phyloP scores from a whole-genome alignment of 2,113 vertebrate genomes.

The Siphamia tubifer region DNA sequence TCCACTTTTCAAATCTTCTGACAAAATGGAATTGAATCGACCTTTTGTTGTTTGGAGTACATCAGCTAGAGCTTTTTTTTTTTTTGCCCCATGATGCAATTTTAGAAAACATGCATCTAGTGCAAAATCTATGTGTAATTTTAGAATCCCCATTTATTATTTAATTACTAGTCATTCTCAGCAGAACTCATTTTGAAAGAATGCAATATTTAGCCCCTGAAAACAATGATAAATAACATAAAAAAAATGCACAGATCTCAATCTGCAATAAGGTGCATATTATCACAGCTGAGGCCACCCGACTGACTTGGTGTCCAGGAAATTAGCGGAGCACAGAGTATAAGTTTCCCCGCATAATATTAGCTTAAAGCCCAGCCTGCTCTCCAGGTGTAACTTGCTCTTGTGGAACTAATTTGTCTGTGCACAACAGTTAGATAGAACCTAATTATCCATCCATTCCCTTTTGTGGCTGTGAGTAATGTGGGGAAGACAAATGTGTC shows the following conservation, averaged over 20 bases:
- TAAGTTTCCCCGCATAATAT: conserved; percentile 61
- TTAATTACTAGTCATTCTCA: too few relatives aligned
- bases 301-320: conserved; percentile 49
- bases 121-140: too few relatives aligned
- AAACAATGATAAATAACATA: too few relatives aligned
- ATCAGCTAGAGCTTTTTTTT: too few relatives aligned
- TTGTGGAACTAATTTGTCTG: conserved; percentile 53
- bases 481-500: conserved; percentile 29
- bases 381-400: conserved; percentile 45
- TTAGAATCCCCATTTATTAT: too few relatives aligned
- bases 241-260: neutral
- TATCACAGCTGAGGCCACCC: conserved; percentile 63
- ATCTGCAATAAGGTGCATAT: conserved; percentile 12
- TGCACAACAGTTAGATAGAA: conserved; percentile 33
- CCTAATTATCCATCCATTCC: conserved; percentile 22
- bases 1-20: too few relatives aligned
- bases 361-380: conserved; percentile 26
- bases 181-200: too few relatives aligned
- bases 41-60: too few relatives aligned
- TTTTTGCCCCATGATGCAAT: too few relatives aligned
- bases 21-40: too few relatives aligned
- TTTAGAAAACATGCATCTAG: too few relatives aligned
- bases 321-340: conserved; percentile 47
- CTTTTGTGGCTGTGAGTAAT: neutral
- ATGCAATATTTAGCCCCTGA: too few relatives aligned